A percentile compares a stretch with the other conserved stretches of the same genome.
Evolutionary conservation across 2,113 vertebrate genomes (phyloP).

Genomic region (Polypterus senegalus): DNA sequence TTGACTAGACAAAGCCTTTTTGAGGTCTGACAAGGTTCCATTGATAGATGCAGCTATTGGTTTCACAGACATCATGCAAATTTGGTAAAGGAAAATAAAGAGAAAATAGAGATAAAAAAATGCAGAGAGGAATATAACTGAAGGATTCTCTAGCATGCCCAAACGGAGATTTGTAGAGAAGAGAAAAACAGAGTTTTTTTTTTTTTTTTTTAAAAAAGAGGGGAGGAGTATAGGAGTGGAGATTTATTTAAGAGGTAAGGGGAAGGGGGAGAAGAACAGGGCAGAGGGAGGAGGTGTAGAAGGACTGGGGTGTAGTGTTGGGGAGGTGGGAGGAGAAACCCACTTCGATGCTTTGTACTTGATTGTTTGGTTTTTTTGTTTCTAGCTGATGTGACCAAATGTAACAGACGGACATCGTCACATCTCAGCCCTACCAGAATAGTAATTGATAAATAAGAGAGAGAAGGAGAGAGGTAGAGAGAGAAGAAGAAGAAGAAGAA

Average conservation of each 20-base stretch:
- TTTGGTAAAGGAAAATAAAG: conserved; percentile 61
- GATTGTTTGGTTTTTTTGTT: conserved; percentile 18
- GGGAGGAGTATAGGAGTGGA: conserved; percentile 28
- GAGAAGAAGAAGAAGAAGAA: conserved; percentile 29
- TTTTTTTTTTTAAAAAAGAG: conserved; percentile 9
- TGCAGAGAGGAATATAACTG: conserved; percentile 73
- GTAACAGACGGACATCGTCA: conserved; percentile 72
- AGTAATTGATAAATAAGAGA: conserved; percentile 36
- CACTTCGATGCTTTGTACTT: conserved; percentile 75
- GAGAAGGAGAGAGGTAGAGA: conserved; percentile 21
- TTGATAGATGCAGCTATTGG: conserved; percentile 98
- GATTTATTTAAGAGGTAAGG: conserved; percentile 29
- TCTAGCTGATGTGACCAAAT: conserved; percentile 81
- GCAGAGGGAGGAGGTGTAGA: conserved; percentile 28
- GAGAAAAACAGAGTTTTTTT: conserved; percentile 25
- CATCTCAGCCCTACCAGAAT: conserved; percentile 75
- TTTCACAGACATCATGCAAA: conserved; percentile 99
- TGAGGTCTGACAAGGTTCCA: conserved; percentile 98
- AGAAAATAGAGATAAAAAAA: conserved; percentile 57
- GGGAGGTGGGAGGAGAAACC: conserved; percentile 58
- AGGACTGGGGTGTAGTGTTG: conserved; percentile 27
- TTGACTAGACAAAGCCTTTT: conserved; percentile 98
- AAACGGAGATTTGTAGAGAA: conserved; percentile 62
- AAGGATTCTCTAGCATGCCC: conserved; percentile 74
- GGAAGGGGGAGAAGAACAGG: conserved; percentile 30